phyloP scores from a whole-genome alignment of 2,113 vertebrate species.

The Syrrhaptes paradoxus region DNA sequence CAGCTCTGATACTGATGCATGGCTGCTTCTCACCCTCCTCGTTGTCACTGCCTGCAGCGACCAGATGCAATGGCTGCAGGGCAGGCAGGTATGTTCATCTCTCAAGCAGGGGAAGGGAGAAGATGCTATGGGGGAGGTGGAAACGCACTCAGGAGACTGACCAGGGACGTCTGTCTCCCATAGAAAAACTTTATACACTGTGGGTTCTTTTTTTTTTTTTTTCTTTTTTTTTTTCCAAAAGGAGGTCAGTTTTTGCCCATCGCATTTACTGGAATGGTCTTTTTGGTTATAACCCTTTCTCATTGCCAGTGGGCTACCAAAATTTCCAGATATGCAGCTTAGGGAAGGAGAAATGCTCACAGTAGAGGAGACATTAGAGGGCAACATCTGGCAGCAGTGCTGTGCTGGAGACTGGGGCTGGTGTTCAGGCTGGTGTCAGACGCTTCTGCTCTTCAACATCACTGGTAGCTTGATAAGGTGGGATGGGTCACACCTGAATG shows the following conservation, averaged over 20 bases:
- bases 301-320: background rate
- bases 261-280: background rate
- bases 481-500: background rate
- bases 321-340: background rate
- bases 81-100: background rate
- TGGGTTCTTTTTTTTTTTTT: too few relatives aligned
- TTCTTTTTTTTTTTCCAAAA: background rate
- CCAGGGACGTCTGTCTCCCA: background rate
- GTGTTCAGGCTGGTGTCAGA: background rate
- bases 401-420: background rate
- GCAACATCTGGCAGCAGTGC: background rate
- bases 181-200: background rate
- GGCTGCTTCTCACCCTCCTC: background rate
- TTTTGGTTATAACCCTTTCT: background rate
- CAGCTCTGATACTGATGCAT: background rate
- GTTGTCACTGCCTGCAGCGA: background rate
- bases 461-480: fast-evolving
- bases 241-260: background rate
- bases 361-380: background rate
- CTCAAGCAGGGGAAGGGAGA: background rate
- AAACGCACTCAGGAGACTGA: background rate
- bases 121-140: background rate
- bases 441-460: background rate
- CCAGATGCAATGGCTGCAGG: background rate
- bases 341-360: background rate